These are phyloP conservation scores for Druon quercuslanigerum DNA, from an alignment of 1,140 invertebrate species.

Conservation along the genomic window DNA sequence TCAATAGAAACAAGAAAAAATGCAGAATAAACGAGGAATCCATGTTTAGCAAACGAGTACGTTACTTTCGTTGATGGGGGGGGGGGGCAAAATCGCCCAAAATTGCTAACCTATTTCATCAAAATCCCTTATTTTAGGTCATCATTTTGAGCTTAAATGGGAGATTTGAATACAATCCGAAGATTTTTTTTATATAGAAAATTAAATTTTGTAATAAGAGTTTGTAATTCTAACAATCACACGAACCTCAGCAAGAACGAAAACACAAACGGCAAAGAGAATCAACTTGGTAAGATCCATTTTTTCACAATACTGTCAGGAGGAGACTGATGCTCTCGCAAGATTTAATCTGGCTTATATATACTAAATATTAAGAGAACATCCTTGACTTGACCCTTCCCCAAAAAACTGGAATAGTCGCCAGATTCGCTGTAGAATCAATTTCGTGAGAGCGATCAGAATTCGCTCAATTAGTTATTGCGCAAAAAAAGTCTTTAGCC, in stretches of 20 bases:
- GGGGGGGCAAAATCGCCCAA: too few species aligned
- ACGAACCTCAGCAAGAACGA: background rate
- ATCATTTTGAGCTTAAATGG: too few species aligned
- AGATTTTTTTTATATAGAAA: too few species aligned
- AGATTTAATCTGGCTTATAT: slow-evolving; percentile 9
- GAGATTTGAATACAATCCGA: too few species aligned
- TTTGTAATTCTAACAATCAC: background rate
- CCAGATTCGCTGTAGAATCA: slow-evolving; percentile 2
- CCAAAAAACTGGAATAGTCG: slow-evolving; percentile 1
- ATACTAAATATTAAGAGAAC: slow-evolving; percentile 1
- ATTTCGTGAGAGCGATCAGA: slow-evolving; percentile 37
- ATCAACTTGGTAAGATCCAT: background rate
- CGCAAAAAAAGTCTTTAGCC: slow-evolving; percentile 20
- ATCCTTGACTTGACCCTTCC: slow-evolving; percentile 9
- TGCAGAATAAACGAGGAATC: too few species aligned
- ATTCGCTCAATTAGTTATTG: slow-evolving; percentile 36
- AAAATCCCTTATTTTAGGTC: too few species aligned
- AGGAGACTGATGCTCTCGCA: background rate
- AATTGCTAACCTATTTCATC: too few species aligned
- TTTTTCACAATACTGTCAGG: background rate
- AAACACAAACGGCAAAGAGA: background rate
- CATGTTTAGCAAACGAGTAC: too few species aligned
- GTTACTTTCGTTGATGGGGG: too few species aligned
- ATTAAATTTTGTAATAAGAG: too few species aligned
- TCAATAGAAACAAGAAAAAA: too few species aligned